A percentile compares a stretch with the other conserved stretches of the same genome.
Evolutionary conservation across 30 jellyfish, hydroid and myxozoan genomes (phyloP).

Genomic region (Sanderia malayensis): DNA sequence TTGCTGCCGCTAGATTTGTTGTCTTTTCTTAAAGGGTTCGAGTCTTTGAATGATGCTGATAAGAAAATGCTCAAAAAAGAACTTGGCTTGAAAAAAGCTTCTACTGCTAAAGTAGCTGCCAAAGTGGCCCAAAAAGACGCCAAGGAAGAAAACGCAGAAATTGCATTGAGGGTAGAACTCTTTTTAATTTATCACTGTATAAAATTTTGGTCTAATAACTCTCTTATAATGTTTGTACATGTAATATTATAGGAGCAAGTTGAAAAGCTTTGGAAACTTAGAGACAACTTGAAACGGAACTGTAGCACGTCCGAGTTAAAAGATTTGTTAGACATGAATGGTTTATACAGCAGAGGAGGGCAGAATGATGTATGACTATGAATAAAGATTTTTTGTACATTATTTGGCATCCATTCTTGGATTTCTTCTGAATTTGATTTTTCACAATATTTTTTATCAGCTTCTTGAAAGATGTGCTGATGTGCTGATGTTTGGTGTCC

Average conservation of each 20-base stretch:
- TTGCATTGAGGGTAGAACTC: constrained; percentile 13
- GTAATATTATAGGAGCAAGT: constrained; percentile 63
- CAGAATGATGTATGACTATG: constrained; percentile 55
- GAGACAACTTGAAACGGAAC: constrained; percentile 61
- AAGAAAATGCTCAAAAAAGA: constrained; percentile 17
- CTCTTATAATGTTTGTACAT: not conserved
- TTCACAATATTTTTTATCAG: constrained; percentile 38
- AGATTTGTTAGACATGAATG: constrained; percentile 62
- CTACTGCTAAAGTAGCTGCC: constrained; percentile 19
- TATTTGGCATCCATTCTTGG: too few species aligned
- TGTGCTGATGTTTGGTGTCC: constrained; percentile 87
- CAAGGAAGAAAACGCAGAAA: not conserved
- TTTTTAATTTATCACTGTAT: not conserved
- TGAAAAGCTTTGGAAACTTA: constrained; percentile 71
- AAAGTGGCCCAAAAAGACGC: not conserved
- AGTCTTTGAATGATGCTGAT: constrained; percentile 42
- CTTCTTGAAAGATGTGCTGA: constrained; percentile 82
- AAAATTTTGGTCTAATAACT: too few species aligned
- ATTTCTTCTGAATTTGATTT: too few species aligned
- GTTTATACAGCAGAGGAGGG: constrained; percentile 66
- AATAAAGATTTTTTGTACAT: too few species aligned
- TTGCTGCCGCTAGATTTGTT: too few species aligned
- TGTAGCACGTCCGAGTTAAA: constrained; percentile 35
- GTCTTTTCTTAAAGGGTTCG: constrained; percentile 35
- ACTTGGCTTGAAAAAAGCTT: constrained; percentile 33